phyloP scores from a whole-genome alignment of 2,113 vertebrate species.

The Ranitomeya variabilis region DNA sequence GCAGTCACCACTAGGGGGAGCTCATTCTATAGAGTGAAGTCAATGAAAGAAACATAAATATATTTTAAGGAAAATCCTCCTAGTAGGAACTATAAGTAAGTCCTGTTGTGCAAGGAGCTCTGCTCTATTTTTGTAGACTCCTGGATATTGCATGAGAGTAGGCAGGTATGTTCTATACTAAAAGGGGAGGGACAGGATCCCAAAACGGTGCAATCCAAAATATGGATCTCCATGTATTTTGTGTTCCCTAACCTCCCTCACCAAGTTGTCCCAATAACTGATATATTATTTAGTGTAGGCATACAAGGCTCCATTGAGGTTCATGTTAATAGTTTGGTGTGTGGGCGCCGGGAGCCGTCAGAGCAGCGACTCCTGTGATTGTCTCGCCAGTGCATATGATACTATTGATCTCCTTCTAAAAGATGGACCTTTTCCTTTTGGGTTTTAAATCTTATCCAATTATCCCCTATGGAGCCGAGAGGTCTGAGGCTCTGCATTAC shows the following conservation, averaged over 20 bases:
- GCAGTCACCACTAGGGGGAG: no score
- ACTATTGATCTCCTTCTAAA: slow-evolving; percentile 51
- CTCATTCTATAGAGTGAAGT: no score
- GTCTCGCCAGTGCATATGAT: slow-evolving; percentile 43
- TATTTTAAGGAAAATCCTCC: no score
- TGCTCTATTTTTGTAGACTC: background rate
- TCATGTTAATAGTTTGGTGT: slow-evolving; percentile 25
- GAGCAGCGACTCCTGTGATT: slow-evolving; percentile 40
- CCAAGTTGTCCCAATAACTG: no score
- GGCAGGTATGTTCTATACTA: background rate
- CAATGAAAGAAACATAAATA: no score
- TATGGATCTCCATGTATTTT: background rate
- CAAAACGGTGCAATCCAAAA: no score
- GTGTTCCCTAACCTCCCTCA: background rate
- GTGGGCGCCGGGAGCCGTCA: background rate
- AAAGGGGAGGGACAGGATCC: background rate
- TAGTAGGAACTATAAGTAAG: no score
- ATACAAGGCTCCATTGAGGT: background rate
- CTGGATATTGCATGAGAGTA: background rate
- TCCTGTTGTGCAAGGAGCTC: background rate
- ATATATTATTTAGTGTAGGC: background rate
- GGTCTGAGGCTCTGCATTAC: slow-evolving; percentile 45
- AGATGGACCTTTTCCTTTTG: slow-evolving; percentile 51
- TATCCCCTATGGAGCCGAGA: slow-evolving; percentile 47
- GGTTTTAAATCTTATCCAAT: slow-evolving; percentile 47